A percentile compares a stretch with the other conserved stretches of the same genome.
Evolutionary conservation across 1,140 invertebrate species (phyloP).

Genomic region (Antheraea mylitta): DNA sequence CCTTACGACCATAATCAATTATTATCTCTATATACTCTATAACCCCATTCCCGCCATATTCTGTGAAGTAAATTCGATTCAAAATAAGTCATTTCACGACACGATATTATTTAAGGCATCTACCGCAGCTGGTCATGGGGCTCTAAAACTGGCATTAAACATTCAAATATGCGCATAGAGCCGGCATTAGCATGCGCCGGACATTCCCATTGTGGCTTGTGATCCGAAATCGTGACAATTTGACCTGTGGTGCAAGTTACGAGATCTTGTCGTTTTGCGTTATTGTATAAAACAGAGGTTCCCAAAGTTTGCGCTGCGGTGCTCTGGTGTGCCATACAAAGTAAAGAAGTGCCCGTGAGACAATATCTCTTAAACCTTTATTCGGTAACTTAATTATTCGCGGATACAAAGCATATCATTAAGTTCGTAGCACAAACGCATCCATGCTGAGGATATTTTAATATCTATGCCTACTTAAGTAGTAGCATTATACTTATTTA

Average conservation of each 20-base stretch:
- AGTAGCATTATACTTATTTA: too few relatives aligned
- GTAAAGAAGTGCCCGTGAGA: too few relatives aligned
- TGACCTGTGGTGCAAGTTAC: conserved; percentile 28
- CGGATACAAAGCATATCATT: too few relatives aligned
- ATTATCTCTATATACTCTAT: not conserved
- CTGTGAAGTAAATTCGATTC: not conserved
- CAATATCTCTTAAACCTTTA: too few relatives aligned
- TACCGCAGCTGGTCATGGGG: conserved; percentile 25
- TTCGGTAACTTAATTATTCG: too few relatives aligned
- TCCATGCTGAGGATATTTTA: too few relatives aligned
- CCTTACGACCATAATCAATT: too few relatives aligned
- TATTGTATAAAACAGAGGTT: too few relatives aligned
- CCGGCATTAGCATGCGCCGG: conserved; percentile 54
- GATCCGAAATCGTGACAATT: conserved; percentile 66
- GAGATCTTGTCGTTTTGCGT: not conserved
- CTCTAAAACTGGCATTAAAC: conserved; percentile 41
- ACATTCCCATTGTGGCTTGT: conserved; percentile 62
- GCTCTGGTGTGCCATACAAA: too few relatives aligned
- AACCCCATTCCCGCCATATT: not conserved
- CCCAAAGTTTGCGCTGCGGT: too few relatives aligned
- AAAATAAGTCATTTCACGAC: conserved; percentile 11
- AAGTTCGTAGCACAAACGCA: too few relatives aligned
- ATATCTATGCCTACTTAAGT: too few relatives aligned
- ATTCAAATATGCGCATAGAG: conserved; percentile 64
- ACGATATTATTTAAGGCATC: conserved; percentile 16